Conservation (phyloP, 2,888 invertebrate genomes). For the Scrobipalpa atriplicella region DNA sequence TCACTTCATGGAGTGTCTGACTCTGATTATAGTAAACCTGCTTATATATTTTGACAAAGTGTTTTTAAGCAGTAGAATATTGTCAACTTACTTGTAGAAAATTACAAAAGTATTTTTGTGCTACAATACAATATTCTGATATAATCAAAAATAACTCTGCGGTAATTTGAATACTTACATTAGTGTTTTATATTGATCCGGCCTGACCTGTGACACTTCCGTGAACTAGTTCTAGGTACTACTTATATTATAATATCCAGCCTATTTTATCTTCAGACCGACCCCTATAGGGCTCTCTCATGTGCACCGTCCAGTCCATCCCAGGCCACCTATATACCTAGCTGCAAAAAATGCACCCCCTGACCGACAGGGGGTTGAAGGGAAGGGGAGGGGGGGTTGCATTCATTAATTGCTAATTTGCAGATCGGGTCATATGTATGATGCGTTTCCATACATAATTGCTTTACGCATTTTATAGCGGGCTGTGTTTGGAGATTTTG, state of each 20-base stretch:
- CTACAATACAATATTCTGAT: no score
- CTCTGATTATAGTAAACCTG: no score
- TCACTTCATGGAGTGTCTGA: no score
- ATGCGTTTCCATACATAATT: conserved; percentile 32
- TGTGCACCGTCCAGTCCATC: conserved; percentile 52
- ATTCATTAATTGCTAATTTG: conserved; percentile 81
- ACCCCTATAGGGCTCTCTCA: conserved; percentile 41
- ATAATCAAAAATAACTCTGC: no score
- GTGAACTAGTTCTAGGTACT: no score
- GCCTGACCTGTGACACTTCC: no score
- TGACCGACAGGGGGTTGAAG: conserved; percentile 40
- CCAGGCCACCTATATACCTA: conserved; percentile 65
- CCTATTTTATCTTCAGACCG: conserved; percentile 40
- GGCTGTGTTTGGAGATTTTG: not conserved
- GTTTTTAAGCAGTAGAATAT: no score
- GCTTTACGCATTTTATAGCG: conserved; percentile 13
- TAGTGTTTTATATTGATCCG: no score
- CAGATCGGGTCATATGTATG: conserved; percentile 70
- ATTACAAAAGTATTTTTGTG: no score
- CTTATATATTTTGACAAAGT: no score
- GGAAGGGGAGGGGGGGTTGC: conserved; percentile 48
- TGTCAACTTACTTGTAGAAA: no score
- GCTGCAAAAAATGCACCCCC: conserved; percentile 52
- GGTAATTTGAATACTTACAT: no score
- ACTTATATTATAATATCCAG: not conserved